A percentile compares a stretch with the other conserved stretches of the same genome.
Evolutionary conservation across 1,140 invertebrate species (phyloP).

Genomic region (Nilaparvata lugens): DNA sequence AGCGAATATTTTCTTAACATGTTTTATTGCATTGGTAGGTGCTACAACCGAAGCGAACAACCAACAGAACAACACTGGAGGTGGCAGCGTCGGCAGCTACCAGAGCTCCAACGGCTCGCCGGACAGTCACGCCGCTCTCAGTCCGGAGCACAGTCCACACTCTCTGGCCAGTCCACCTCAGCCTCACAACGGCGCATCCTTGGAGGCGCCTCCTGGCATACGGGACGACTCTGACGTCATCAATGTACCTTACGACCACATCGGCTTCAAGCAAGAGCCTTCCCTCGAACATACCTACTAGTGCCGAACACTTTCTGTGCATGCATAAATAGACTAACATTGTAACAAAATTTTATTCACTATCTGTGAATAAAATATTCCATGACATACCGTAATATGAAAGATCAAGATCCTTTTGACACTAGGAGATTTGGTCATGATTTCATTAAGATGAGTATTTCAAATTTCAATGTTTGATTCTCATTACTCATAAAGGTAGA

Average conservation of each 20-base stretch:
- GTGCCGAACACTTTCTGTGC: too few relatives aligned
- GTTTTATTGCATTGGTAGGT: conserved; percentile 12
- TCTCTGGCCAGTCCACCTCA: conserved; percentile 7
- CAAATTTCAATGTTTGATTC: too few relatives aligned
- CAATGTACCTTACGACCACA: not conserved
- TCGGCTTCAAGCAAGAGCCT: not conserved
- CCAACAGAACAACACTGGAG: conserved; percentile 5
- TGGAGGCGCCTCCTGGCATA: not conserved
- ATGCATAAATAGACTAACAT: too few relatives aligned
- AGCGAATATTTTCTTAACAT: too few relatives aligned
- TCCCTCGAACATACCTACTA: not conserved
- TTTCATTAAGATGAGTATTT: too few relatives aligned
- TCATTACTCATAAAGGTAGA: too few relatives aligned
- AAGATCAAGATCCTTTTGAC: too few relatives aligned
- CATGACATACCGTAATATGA: too few relatives aligned
- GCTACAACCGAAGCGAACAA: conserved; percentile 19
- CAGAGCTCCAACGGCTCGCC: conserved; percentile 23
- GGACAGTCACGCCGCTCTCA: conserved; percentile 24
- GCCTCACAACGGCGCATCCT: conserved; percentile 8
- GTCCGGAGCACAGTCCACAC: conserved; percentile 23
- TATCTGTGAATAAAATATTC: too few relatives aligned
- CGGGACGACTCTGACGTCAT: not conserved
- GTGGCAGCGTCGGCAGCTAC: conserved; percentile 21
- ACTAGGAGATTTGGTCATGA: too few relatives aligned
- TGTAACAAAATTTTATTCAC: too few relatives aligned